These are phyloP conservation scores for Phyto melanocephala DNA, from an alignment of 2,888 invertebrate genomes.

Conservation along the genomic window DNA sequence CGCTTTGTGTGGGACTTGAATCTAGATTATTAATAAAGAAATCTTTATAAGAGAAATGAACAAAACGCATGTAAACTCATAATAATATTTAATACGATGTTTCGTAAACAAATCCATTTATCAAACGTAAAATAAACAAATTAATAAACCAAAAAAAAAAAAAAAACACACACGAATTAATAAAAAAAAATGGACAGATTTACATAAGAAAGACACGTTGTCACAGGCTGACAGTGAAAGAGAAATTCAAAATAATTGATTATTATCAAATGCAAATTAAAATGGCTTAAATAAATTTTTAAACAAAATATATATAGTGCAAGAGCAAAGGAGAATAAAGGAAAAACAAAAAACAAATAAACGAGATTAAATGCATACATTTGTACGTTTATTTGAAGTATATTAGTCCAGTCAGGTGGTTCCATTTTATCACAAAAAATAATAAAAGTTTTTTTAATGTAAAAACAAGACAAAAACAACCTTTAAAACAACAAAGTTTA, in stretches of 20 bases:
- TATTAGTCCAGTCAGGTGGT: constrained; percentile 39
- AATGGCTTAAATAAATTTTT: constrained; percentile 18
- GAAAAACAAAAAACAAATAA: not conserved
- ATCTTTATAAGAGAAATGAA: not conserved
- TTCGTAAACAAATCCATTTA: not conserved
- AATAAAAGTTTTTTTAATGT: not conserved
- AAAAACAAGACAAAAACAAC: not conserved
- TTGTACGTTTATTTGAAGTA: constrained; percentile 15
- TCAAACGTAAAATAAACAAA: not conserved
- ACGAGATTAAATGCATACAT: too few relatives aligned
- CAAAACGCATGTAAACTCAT: not conserved
- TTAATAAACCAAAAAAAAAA: not conserved
- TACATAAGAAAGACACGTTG: not conserved
- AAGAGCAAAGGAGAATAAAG: not conserved
- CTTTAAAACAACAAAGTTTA: constrained; percentile 25
- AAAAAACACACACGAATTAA: not conserved
- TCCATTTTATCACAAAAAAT: constrained; percentile 2
- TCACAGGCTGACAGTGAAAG: not conserved
- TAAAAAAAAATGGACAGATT: not conserved
- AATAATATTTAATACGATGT: not conserved
- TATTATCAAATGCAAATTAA: constrained; percentile 33
- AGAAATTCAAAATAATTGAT: constrained; percentile 37
- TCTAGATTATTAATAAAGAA: not conserved
- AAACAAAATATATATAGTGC: not conserved
- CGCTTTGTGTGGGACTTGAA: not conserved